These are phyloP conservation scores for Ypsolopha sequella DNA, from an alignment of 2,888 invertebrate genomes.

Conservation along the genomic window DNA sequence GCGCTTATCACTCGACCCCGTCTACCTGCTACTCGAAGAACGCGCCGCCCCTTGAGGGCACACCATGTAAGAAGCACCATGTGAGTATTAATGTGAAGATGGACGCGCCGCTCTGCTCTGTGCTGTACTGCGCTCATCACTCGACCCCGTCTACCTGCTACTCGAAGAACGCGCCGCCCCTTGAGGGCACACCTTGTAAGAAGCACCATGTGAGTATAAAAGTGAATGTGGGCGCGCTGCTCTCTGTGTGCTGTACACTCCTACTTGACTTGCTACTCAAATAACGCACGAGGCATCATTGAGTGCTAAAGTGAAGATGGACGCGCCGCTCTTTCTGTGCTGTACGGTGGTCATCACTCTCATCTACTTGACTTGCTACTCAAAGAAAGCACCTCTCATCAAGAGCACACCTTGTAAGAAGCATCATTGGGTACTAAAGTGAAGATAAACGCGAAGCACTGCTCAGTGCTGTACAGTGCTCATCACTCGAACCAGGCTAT, in stretches of 20 bases:
- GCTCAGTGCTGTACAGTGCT: slow-evolving; percentile 77
- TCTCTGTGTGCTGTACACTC: too few species aligned
- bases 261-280: too few species aligned
- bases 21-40: too few species aligned
- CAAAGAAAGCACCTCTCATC: slow-evolving; percentile 81
- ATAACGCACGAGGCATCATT: too few species aligned
- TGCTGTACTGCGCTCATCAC: slow-evolving; percentile 80
- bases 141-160: slow-evolving; percentile 75
- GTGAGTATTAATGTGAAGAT: slow-evolving; percentile 28
- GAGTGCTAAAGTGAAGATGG: slow-evolving; percentile 34
- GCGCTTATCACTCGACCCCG: too few species aligned
- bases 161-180: slow-evolving; percentile 81
- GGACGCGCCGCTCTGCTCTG: slow-evolving; percentile 73
- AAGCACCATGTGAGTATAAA: slow-evolving; percentile 72
- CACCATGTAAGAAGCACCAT: slow-evolving; percentile 19
- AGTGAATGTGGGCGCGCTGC: too few species aligned
- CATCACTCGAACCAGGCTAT: too few species aligned
- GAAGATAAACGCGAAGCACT: slow-evolving; percentile 69
- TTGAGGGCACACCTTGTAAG: slow-evolving; percentile 83
- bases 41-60: too few species aligned
- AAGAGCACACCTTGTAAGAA: slow-evolving; percentile 81
- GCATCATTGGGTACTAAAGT: slow-evolving; percentile 49
- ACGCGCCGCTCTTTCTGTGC: slow-evolving; percentile 74
- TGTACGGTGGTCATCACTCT: slow-evolving; percentile 75
- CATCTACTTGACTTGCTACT: slow-evolving; percentile 80